Evolutionary conservation across 2,113 vertebrate genomes (phyloP), one percentile per base, ranked within the genome.

Genomic region (Thinocorus orbignyianus): DNA sequence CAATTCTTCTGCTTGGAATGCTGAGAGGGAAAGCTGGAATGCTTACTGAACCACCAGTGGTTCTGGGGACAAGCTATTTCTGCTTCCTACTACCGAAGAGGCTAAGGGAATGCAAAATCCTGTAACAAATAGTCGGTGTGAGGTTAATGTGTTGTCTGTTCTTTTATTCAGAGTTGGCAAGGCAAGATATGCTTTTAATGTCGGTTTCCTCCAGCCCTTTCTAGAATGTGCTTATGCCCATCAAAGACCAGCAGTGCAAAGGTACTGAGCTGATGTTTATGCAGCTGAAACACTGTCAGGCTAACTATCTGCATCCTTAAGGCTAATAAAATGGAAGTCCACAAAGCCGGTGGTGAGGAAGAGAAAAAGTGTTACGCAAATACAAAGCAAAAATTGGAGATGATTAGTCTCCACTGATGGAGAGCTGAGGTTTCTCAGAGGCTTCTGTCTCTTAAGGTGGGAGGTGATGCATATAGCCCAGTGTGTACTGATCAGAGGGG

Each of bases 11-110:
- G 35, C 71, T 64, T 20, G 48, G 85, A 95, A 92, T 86, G 81
- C 74, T 73, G 71, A 90, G 85, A 86, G 62, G 58, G 81, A 92
- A 95, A 86, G 60, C 61, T 93, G 90, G 70, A 94, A 72, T 82
- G 62, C 79, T 91, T 85, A 55, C 49, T 89, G 85, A 91, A 74
- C 93, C 76, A 57, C 54, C 10, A 5, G 74, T 57, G 57, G 35
- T 64, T 81, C 68, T 92, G 64, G 35, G 55, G 71, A 89, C 60
- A 93, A 92, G 78, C 30, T 23, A 37, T 70, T 96, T 60, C 68
- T 93, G 30, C 37, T 60, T 60, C 46, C 70, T 92, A 11, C 41
- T 69, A 80, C 42, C 64, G 73, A 70, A 83, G 64, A 81, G 39
- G 46, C 30, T 44, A 51, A 73, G 37, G 41, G 30, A 62, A 70